phyloP scores from a whole-genome alignment of 2,113 vertebrate species.

The Nannobrachium achirus region DNA sequence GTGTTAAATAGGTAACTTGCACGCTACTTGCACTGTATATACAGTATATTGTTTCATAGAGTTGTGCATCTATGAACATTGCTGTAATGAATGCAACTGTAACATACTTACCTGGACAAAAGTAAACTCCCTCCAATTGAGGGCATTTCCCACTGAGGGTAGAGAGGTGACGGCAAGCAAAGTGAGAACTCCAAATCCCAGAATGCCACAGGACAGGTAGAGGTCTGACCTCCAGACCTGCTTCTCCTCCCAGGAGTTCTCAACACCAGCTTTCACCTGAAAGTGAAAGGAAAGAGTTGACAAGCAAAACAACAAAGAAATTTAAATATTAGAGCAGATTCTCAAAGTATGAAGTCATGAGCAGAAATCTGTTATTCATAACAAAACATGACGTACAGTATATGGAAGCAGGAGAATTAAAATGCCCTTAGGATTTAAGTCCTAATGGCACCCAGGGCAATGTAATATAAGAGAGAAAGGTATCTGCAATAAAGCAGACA shows the following conservation, averaged over 20 bases:
- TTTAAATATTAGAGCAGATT: too few species aligned
- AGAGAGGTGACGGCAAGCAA: slow-evolving; percentile 89
- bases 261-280: slow-evolving; percentile 82
- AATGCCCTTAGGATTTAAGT: not conserved
- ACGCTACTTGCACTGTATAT: too few species aligned
- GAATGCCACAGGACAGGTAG: slow-evolving; percentile 87
- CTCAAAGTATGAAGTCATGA: too few species aligned
- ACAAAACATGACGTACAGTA: too few species aligned
- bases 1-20: too few species aligned
- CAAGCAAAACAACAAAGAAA: not conserved
- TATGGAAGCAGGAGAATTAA: too few species aligned
- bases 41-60: too few species aligned
- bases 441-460: not conserved
- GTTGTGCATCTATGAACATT: not conserved
- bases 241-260: slow-evolving; percentile 83
- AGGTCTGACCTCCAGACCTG: slow-evolving; percentile 90
- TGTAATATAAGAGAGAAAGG: too few species aligned
- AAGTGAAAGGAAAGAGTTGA: not conserved
- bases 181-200: slow-evolving; percentile 86
- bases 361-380: too few species aligned
- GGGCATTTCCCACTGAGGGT: slow-evolving; percentile 86
- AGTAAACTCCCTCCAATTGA: slow-evolving; percentile 93
- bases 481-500: too few species aligned
- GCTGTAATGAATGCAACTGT: not conserved
- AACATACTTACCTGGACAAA: slow-evolving; percentile 85